Evolutionary conservation across 2,797 vertebrate species (phyloP), one percentile per base, ranked within the genome.

Genomic region (Peromyscus melanophrys): DNA sequence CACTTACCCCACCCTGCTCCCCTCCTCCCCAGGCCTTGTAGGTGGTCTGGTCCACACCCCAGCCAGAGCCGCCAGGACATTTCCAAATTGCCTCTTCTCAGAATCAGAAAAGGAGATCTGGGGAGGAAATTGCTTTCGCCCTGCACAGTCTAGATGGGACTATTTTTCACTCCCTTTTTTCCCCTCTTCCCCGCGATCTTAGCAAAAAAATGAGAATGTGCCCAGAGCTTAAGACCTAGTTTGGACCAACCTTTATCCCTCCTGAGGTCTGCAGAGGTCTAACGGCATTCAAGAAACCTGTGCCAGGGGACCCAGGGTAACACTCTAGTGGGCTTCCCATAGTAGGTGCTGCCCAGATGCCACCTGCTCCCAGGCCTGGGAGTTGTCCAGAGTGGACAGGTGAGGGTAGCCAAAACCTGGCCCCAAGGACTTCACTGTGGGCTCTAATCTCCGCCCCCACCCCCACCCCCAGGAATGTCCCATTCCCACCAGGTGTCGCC

Each of bases 101-200:
- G 96, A 98, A 98, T 97, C 97, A 97, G 94, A 96, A 97, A 95
- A 94, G 95, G 84, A 92, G 93, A 97, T 98, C 97, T 98, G 96
- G 96, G 95, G 87, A 98, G 97, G 97, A 98, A 98, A 98, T 97
- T 98, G 96, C 95, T 97, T 98, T 96, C 69, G 96, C 96, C 81
- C 65, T 86, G 89, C 25, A 77, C 93, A 23, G 96, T 85, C 95
- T 82, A 34, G 94, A 4, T 0, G 75, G 81, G 52, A 29, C 63
- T 95, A 91, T 94, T 96, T 97, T 96, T 93, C 17, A 96, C 49
- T 73, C 16, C 21, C 40, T 34, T 13, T 27, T 43, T 23, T 34
- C 40, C 71, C 57, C 21, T 57, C 31, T 37, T 75, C 6, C 34
- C 43, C 52, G 40, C 43, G 84, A 90, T 92, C 71, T 97, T 82